Evolutionary conservation across 2,797 vertebrate species (phyloP), one percentile per base, ranked within the genome.

Genomic region (Hippocampus kuda): DNA sequence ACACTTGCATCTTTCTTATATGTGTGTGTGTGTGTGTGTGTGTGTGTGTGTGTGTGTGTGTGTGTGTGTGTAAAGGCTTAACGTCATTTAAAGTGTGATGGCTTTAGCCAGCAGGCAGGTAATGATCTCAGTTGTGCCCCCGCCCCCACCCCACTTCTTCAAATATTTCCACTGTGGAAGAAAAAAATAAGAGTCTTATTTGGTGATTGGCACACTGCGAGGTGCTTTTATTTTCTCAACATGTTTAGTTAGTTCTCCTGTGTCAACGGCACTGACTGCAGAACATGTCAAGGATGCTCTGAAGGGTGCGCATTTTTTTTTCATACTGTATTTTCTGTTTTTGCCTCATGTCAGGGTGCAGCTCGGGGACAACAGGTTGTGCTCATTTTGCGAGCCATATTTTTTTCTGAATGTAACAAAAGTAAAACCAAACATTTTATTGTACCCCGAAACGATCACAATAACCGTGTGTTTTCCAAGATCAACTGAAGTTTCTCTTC

Each of bases 271-370:
- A 79, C 68, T 90, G 88, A 90, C 85, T 88, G 85, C 81, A 72
- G 74, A 77, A 83, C 76, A 84, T 86, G 87, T 88, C 84, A 87
- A 73, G 70, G 80, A 78, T 77, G 78, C 73, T 72, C 75, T 65
- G 78, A 76, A 78, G 82, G 79, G 79, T 81, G 77, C 81, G 72
- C 79, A 69, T 54, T 26, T 80, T 66, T 65, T 78, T 74, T 54
- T 10, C 11, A 24, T 12, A 24, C 10, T 24, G n/a, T 11, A n/a
- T 54, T 24, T 54, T 59, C 76, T 75, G 74, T 42, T 77, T 73
- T 76, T 2, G 70, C 72, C 77, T 87, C 81, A 85, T 84, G 86
- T 85, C 87, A 87, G 82, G 77, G 88, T 86, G 87, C 85, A 89
- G 74, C 69, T 75, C 75, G 79, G 77, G 89, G 89, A 91, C 85